phyloP scores from a whole-genome alignment of 2,888 invertebrate species.

The Ceriagrion tenellum region DNA sequence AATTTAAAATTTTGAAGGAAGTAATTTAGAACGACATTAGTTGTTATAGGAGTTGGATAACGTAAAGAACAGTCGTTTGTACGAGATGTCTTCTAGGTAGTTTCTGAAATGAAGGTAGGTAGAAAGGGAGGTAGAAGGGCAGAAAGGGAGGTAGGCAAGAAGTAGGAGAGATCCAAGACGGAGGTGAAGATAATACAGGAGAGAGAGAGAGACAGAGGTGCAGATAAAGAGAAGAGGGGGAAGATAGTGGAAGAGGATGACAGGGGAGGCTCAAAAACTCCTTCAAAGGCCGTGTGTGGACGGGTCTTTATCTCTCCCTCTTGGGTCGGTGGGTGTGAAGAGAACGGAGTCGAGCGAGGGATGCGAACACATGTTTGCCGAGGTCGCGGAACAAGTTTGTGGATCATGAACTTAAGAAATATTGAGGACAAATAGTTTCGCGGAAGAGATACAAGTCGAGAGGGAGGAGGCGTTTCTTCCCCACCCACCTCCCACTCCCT shows the following conservation, averaged over 20 bases:
- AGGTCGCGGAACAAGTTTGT: conserved; percentile 43
- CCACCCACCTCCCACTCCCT: background rate
- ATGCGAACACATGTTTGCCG: conserved; percentile 31
- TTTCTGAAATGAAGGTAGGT: background rate
- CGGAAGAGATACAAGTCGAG: conserved; percentile 5
- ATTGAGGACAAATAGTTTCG: conserved; percentile 37
- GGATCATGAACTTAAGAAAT: conserved; percentile 29
- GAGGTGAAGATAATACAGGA: background rate
- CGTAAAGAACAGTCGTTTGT: too few relatives aligned
- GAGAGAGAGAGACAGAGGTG: background rate
- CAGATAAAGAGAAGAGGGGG: background rate
- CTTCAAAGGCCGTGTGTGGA: background rate
- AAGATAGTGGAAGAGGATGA: background rate
- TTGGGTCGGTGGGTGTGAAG: background rate
- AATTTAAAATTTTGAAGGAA: too few relatives aligned
- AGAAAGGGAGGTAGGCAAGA: too few relatives aligned
- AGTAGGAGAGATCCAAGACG: background rate
- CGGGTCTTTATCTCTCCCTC: too few relatives aligned
- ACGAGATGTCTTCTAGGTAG: too few relatives aligned
- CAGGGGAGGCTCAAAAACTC: background rate
- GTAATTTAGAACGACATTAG: too few relatives aligned
- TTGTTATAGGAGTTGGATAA: too few relatives aligned
- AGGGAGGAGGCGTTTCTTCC: background rate
- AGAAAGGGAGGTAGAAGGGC: too few relatives aligned
- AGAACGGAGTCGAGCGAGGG: background rate